These are phyloP conservation scores for Anabas testudineus DNA, from an alignment of 2,797 vertebrate species.

Conservation along the genomic window DNA sequence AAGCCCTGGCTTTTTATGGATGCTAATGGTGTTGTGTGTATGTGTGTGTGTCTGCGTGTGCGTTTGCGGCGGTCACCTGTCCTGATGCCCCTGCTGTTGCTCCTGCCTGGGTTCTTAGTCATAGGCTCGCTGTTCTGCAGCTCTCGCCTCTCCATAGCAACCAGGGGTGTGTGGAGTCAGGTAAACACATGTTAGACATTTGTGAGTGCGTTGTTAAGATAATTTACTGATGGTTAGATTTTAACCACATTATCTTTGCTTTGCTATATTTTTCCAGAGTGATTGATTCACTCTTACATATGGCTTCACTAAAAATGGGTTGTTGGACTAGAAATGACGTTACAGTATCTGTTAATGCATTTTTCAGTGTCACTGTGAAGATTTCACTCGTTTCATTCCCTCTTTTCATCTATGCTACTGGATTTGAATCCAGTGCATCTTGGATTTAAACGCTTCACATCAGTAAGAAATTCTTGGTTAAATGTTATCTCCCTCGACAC, in stretches of 20 bases:
- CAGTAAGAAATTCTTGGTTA: not conserved
- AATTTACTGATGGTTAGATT: constrained; percentile 47
- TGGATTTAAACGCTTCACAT: not conserved
- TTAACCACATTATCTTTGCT: constrained; percentile 56
- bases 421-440: not conserved
- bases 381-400: not conserved
- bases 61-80: constrained; percentile 62
- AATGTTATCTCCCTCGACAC: not conserved
- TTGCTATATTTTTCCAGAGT: constrained; percentile 12
- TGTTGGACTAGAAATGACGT: not conserved
- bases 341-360: no score
- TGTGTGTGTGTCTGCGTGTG: constrained; percentile 30
- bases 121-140: constrained; percentile 29
- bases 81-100: constrained; percentile 60
- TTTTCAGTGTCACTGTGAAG: not conserved
- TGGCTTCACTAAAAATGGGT: not conserved
- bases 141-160: constrained; percentile 73
- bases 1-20: constrained; percentile 73
- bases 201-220: constrained; percentile 27
- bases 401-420: not conserved
- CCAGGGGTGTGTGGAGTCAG: constrained; percentile 45
- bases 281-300: not conserved
- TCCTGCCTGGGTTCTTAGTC: constrained; percentile 47
- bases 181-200: constrained; percentile 63
- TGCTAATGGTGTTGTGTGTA: constrained; percentile 71